A percentile compares a stretch with the other conserved stretches of the same genome.
These are phyloP conservation scores for Synanthedon formicaeformis DNA, from an alignment of 2,888 invertebrate genomes.

Conservation along the genomic window DNA sequence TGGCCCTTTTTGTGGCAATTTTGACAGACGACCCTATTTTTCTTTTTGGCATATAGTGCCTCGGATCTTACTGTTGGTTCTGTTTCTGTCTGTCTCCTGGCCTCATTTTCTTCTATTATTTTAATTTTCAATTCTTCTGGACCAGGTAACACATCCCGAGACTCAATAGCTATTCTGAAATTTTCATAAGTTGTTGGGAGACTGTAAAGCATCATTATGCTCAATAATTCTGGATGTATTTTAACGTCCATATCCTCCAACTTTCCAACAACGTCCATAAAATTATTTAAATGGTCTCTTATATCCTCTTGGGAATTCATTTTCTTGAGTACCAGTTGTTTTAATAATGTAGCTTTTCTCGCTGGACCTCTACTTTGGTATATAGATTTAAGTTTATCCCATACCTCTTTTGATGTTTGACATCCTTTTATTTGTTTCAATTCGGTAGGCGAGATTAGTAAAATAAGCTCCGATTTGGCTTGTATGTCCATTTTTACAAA, in stretches of 20 bases:
- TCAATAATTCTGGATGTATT: slow-evolving; percentile 21
- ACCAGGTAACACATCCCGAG: slow-evolving; percentile 21
- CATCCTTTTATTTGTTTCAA: slow-evolving; percentile 23
- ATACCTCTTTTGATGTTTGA: slow-evolving; percentile 21
- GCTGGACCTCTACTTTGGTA: slow-evolving; percentile 36
- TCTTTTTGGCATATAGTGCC: not conserved
- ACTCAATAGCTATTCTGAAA: slow-evolving; percentile 28
- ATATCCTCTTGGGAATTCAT: slow-evolving; percentile 9
- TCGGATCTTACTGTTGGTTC: too few relatives aligned
- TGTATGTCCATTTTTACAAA: not conserved
- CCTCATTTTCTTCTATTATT: slow-evolving; percentile 21
- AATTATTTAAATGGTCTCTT: slow-evolving; percentile 22
- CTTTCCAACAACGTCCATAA: slow-evolving; percentile 30
- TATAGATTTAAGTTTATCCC: slow-evolving; percentile 26
- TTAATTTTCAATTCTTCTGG: slow-evolving; percentile 20
- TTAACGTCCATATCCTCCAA: slow-evolving; percentile 22
- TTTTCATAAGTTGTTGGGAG: slow-evolving; percentile 23
- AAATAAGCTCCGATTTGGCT: slow-evolving; percentile 4
- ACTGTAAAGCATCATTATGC: slow-evolving; percentile 27
- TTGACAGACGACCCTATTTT: not conserved
- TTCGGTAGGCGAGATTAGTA: slow-evolving; percentile 13
- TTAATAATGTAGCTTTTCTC: slow-evolving; percentile 32
- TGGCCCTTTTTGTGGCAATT: slow-evolving; percentile 4
- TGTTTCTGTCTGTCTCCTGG: slow-evolving; percentile 6
- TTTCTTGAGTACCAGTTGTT: slow-evolving; percentile 19